phyloP scores from a whole-genome alignment of 1,140 invertebrate species.

The Plectus sambesii region DNA sequence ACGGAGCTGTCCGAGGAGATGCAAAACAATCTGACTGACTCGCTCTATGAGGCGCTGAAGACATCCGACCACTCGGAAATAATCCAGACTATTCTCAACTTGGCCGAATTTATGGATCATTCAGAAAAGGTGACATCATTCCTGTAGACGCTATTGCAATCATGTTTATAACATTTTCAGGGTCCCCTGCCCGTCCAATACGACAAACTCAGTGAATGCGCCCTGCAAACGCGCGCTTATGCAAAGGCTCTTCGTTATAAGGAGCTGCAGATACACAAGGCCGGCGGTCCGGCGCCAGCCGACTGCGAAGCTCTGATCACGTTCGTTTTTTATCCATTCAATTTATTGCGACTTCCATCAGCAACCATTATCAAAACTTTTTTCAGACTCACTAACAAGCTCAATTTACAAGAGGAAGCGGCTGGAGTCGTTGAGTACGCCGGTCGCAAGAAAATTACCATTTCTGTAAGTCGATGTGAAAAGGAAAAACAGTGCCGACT shows the following conservation, averaged over 20 bases:
- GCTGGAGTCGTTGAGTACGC: slow-evolving; percentile 79
- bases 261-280: slow-evolving; percentile 80
- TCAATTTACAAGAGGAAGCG: slow-evolving; percentile 94
- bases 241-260: slow-evolving; percentile 97
- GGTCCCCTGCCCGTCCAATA: slow-evolving; percentile 80
- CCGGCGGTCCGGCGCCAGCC: slow-evolving; percentile 61
- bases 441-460: slow-evolving; percentile 53
- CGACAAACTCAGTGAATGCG: slow-evolving; percentile 57
- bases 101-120: slow-evolving; percentile 99
- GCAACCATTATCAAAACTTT: slow-evolving; percentile 5
- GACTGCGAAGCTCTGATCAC: slow-evolving; percentile 36
- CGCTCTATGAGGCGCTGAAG: slow-evolving; percentile 73
- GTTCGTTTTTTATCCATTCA: too few species aligned
- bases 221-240: slow-evolving; percentile 59
- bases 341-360: too few species aligned
- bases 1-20: slow-evolving; percentile 72
- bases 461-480: slow-evolving; percentile 24
- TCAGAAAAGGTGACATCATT: slow-evolving; percentile 65
- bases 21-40: slow-evolving; percentile 72
- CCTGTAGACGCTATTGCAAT: slow-evolving; percentile 2
- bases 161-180: too few species aligned
- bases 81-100: slow-evolving; percentile 88
- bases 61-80: slow-evolving; percentile 90
- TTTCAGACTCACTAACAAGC: slow-evolving; percentile 83
- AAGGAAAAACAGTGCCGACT: too few species aligned